A percentile compares a stretch with the other conserved stretches of the same genome.
Conservation (phyloP, 2,888 invertebrate genomes). For the Nemotelus nigrinus region DNA sequence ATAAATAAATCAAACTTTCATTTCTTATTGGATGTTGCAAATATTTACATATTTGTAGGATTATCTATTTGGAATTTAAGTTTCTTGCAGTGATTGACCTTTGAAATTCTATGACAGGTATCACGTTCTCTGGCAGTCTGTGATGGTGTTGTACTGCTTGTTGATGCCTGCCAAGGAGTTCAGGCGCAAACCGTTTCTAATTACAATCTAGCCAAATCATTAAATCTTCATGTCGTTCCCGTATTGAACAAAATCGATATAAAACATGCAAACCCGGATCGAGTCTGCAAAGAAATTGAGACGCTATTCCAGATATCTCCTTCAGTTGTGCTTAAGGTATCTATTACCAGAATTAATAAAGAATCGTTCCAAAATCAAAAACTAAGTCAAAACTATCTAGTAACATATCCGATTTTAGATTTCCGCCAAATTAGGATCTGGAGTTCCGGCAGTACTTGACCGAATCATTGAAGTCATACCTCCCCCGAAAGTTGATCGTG, state of each 20-base stretch:
- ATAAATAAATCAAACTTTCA: too few species aligned
- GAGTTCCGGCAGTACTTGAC: slow-evolving; percentile 80
- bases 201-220: slow-evolving; percentile 87
- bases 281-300: slow-evolving; percentile 80
- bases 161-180: slow-evolving; percentile 95
- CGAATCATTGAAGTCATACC: slow-evolving; percentile 83
- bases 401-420: slow-evolving; percentile 64
- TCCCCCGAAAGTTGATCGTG: slow-evolving; percentile 71
- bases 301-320: slow-evolving; percentile 84
- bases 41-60: too few species aligned
- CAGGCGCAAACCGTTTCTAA: slow-evolving; percentile 99
- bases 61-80: too few species aligned
- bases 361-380: not conserved
- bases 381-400: slow-evolving; percentile 34
- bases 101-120: slow-evolving; percentile 65
- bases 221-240: slow-evolving; percentile 85
- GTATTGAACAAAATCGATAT: slow-evolving; percentile 97
- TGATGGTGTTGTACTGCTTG: slow-evolving; percentile 92
- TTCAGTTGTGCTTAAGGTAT: slow-evolving; percentile 77
- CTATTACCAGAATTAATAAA: not conserved
- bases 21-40: too few species aligned
- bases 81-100: too few species aligned
- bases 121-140: slow-evolving; percentile 90
- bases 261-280: slow-evolving; percentile 87
- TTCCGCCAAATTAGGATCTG: slow-evolving; percentile 92